Evolutionary conservation across 2,113 vertebrate species (phyloP), one percentile per base, ranked within the genome.

Genomic region (Lagenorhynchus albirostris): DNA sequence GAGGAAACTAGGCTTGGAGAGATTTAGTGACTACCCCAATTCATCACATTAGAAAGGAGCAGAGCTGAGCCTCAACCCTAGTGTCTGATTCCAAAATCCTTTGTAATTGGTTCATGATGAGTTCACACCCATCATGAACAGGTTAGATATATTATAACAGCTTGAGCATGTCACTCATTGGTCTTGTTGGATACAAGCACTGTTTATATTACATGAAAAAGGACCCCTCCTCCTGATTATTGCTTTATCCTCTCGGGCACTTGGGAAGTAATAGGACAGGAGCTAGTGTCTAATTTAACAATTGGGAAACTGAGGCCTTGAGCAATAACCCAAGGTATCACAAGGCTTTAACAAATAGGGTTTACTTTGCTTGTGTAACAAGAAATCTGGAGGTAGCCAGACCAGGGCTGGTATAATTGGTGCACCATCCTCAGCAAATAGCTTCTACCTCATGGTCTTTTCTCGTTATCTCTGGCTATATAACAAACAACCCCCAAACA

Each of bases 1-100:
- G 95, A 96, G 76, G 92, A 91, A 97, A 91, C 95, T 88, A 94
- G 82, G 55, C 92, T 65, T n/a, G 23, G 84, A 85, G 89, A 96
- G 76, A 89, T 86, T 90, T 55, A 87, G 74, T 74, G 70, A 80
- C 84, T 83, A 68, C 76, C 65, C 63, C 63, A 55, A 50, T 97
- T 92, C 58, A 33, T 94, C 91, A 73, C 74, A 8, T 83, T 80
- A 50, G 55, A 91, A 95, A 85, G 77, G 41, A 26, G 65, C 26
- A 50, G 80, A 84, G 58, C 33, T 89, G 60, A 77, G 74, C 81
- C 76, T 81, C 44, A 31, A 89, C 60, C 58, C 76, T 21, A 90
- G 91, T 9, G 8, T 26, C 50, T 95, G 44, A 84, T 76, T 91
- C 60, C 77, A 83, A 84, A 93, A 84, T 70, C 86, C 77, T 81